Percentiles rank a stretch among this genome's conserved stretches.
Conservation (phyloP, 1,140 invertebrate genomes). For the Sesamia nonagrioides region DNA sequence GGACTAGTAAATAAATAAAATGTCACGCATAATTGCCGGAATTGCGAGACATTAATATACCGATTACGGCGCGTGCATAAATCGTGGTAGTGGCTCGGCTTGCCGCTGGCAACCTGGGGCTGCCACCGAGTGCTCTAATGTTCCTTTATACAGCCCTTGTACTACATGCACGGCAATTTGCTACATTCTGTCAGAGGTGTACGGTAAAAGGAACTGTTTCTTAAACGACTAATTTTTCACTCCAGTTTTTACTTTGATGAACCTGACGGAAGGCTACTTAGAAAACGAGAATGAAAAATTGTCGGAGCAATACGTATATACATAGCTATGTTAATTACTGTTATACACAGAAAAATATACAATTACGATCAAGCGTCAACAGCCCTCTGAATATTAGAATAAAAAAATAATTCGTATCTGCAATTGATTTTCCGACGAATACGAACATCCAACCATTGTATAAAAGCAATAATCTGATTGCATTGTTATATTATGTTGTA, state of each 20-base stretch:
- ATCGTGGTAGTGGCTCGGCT: conserved; percentile 17
- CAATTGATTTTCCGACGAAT: conserved; percentile 7
- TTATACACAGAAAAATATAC: neutral
- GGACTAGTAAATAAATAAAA: conserved; percentile 42
- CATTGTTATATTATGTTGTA: conserved; percentile 52
- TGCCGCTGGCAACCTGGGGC: conserved; percentile 23
- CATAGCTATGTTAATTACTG: neutral
- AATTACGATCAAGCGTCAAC: neutral
- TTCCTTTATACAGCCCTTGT: conserved; percentile 56
- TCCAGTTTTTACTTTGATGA: conserved; percentile 58
- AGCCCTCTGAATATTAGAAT: conserved; percentile 11
- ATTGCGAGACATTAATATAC: conserved; percentile 36
- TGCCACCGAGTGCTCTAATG: conserved; percentile 53
- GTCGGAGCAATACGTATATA: neutral
- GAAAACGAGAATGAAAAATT: neutral
- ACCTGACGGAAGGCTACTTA: conserved; percentile 21
- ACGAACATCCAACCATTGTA: conserved; percentile 40
- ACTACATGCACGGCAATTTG: conserved; percentile 57
- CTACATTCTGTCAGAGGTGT: conserved; percentile 60
- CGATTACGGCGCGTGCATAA: conserved; percentile 44
- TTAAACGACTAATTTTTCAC: conserved; percentile 71
- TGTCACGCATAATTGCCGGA: conserved; percentile 37
- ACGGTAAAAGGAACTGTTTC: conserved; percentile 59
- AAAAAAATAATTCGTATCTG: conserved; percentile 37
- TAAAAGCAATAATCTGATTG: conserved; percentile 55